Conservation (phyloP, 2,888 invertebrate species). For the Argyra leucocephala region DNA sequence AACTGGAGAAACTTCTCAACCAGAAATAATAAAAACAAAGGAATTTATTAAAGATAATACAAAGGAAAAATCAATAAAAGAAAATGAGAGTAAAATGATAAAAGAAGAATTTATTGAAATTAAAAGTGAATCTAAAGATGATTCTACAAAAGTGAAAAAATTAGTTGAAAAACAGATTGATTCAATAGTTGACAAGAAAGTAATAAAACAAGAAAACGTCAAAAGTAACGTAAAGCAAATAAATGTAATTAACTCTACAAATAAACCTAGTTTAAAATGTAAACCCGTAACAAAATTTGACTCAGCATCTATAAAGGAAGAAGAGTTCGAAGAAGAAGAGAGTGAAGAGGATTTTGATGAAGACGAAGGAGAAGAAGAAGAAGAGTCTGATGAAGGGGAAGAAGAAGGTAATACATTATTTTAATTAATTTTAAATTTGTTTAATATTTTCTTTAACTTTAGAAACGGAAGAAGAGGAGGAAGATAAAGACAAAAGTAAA, state of each 20-base stretch:
- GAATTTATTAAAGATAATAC: constrained; percentile 13
- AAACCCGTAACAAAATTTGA: constrained; percentile 17
- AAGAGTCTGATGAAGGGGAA: constrained; percentile 21
- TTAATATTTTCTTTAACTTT: neutral
- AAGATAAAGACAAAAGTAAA: constrained; percentile 10
- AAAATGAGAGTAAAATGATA: constrained; percentile 17
- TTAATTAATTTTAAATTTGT: too few species aligned
- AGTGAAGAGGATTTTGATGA: constrained; percentile 30
- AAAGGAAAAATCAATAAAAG: constrained; percentile 18
- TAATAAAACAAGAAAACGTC: constrained; percentile 15
- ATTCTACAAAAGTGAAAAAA: neutral
- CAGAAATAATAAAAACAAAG: neutral
- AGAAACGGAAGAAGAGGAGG: constrained; percentile 13
- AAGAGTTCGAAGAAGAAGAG: constrained; percentile 28
- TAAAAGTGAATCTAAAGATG: constrained; percentile 4
- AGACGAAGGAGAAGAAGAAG: constrained; percentile 23
- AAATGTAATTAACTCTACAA: neutral
- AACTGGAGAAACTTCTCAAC: constrained; percentile 9
- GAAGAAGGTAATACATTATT: constrained; percentile 13
- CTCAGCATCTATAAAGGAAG: constrained; percentile 23
- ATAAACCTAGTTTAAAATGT: neutral
- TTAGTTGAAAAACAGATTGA: constrained; percentile 23
- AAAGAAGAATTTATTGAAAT: constrained; percentile 15
- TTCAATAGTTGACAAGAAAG: constrained; percentile 27
- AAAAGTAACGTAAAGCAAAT: constrained; percentile 8